These are phyloP conservation scores for Ceyx margarethae DNA, from an alignment of 2,113 vertebrate species.

Conservation along the genomic window DNA sequence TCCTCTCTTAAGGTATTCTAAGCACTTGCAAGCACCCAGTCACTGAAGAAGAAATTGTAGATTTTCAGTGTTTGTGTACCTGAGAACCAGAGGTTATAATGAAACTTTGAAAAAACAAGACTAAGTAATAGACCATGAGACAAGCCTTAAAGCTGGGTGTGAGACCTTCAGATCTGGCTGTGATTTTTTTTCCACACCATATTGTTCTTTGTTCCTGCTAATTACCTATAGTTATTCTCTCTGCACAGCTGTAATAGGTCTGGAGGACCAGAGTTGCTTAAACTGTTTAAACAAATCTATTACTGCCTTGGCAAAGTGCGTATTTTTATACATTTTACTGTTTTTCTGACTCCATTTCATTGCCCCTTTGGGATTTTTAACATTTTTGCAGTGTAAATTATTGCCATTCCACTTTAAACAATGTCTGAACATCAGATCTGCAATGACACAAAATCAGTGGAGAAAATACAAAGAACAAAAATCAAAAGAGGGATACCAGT, in stretches of 20 bases:
- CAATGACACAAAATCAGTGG: neutral
- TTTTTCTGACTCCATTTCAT: neutral
- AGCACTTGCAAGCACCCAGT: neutral
- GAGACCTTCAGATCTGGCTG: neutral
- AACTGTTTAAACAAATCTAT: neutral
- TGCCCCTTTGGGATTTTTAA: neutral
- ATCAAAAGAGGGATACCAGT: neutral
- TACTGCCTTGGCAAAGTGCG: neutral
- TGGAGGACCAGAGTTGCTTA: neutral
- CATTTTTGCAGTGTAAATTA: neutral
- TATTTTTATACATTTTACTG: neutral
- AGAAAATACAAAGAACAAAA: neutral
- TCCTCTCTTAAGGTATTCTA: neutral
- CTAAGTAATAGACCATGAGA: neutral
- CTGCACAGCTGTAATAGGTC: neutral
- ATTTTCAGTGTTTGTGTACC: neutral
- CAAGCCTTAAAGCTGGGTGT: neutral
- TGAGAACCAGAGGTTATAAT: neutral
- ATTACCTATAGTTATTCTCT: neutral
- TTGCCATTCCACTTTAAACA: neutral
- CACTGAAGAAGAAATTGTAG: neutral
- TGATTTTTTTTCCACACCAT: neutral
- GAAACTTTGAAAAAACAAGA: neutral
- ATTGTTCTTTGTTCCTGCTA: neutral
- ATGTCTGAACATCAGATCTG: neutral